Evolutionary conservation across 2,888 invertebrate species (phyloP), one percentile per base, ranked within the genome.

Genomic region (Apotomis betuletana): DNA sequence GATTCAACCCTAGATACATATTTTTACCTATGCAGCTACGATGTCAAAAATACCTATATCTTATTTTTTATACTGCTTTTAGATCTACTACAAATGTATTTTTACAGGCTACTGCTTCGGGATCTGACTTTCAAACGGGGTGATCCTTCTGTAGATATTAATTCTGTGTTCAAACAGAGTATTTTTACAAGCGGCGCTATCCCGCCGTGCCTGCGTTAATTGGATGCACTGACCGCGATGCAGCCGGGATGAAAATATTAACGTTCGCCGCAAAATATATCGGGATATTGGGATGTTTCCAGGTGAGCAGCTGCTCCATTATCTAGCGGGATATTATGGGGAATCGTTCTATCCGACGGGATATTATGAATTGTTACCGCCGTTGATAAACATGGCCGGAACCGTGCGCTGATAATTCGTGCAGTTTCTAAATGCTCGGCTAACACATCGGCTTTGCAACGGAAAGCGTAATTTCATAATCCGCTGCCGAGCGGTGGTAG

Each of bases 221-320:
- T 90, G 90, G 88, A 89, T 86, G 88, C 88, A 85, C 83, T 86
- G 87, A 88, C 88, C 90, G 87, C 87, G 82, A 81, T 80, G 81
- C 81, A 79, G 79, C 78, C 77, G 77, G 80, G 80, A 84, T 86
- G 84, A 86, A 87, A 88, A 87, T 89, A 87, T 89, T 89, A 87
- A 87, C 81, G 82, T 79, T 80, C 77, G 73, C 80, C 80, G 79
- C 83, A 83, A 84, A 86, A 87, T 84, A 83, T 88, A 87, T 88
- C 83, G 83, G 80, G 80, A 83, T 85, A 83, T 88, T 87, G 83
- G 80, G 80, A 84, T 86, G 83, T 88, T 87, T 87, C 79, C 85
- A 87, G 83, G 85, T 86, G 85, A 85, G 80, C 77, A 63, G 59
- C 71, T 69, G 72, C 73, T 74, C 67, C 73, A 77, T 75, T 76